Evolutionary conservation across 2,797 vertebrate genomes (phyloP).

Genomic region (Parauchenoglanis ngamensis): DNA sequence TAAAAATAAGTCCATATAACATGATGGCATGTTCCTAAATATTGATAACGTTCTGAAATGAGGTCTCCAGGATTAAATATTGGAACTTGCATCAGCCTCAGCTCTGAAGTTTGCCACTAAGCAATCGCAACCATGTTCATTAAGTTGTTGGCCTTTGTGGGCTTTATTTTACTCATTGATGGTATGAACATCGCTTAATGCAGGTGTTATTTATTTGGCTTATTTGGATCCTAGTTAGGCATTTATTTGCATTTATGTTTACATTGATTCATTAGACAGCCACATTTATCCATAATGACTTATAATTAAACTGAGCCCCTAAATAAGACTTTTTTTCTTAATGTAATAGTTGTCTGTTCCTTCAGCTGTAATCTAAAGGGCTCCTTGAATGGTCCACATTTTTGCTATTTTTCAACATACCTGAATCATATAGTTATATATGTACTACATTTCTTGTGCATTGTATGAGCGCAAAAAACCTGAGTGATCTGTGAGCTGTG

Average conservation of each 20-base stretch:
- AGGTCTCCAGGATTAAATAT: neutral
- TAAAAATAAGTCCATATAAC: neutral
- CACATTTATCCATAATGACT: neutral
- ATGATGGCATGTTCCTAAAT: neutral
- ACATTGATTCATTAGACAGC: neutral
- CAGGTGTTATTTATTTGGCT: neutral
- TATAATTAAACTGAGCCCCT: neutral
- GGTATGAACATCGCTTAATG: neutral
- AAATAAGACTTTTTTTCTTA: neutral
- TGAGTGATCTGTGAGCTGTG: neutral
- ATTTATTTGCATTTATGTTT: neutral
- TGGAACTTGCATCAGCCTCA: neutral
- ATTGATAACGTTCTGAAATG: neutral
- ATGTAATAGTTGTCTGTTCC: neutral
- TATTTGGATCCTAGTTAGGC: neutral
- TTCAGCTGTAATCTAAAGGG: neutral
- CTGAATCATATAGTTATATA: neutral
- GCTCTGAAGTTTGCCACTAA: neutral
- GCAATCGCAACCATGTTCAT: neutral
- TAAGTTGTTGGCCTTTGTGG: neutral
- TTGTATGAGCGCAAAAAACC: neutral
- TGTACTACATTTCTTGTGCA: neutral
- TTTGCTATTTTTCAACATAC: neutral
- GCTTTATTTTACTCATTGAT: neutral
- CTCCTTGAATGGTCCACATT: neutral